Conservation (phyloP, 2,113 vertebrate genomes). For the Speoplatyrhinus poulsoni region DNA sequence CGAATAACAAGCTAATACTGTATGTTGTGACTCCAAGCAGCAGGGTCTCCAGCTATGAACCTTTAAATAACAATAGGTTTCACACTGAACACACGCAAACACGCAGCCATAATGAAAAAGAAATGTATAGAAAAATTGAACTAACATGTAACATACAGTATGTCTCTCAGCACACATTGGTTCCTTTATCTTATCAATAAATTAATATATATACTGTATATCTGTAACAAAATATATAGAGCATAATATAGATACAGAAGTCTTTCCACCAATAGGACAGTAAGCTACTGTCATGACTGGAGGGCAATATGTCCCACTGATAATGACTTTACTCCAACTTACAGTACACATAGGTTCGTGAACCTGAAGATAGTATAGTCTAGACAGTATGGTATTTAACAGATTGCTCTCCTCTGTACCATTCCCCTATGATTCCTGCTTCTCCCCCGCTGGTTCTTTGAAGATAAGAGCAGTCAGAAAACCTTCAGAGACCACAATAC, state of each 20-base stretch:
- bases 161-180: slow-evolving; percentile 1
- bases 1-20: too few relatives aligned
- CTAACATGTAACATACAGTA: slow-evolving; percentile 22
- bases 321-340: slow-evolving; percentile 39
- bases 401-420: slow-evolving; percentile 2
- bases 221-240: not conserved
- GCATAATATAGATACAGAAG: too few relatives aligned
- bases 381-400: not conserved
- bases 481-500: slow-evolving; percentile 37
- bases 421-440: slow-evolving; percentile 5
- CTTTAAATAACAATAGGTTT: too few relatives aligned
- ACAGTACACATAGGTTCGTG: slow-evolving; percentile 15
- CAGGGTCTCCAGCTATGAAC: too few relatives aligned
- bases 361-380: too few relatives aligned
- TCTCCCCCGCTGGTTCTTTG: slow-evolving; percentile 10
- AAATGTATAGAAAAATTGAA: slow-evolving; percentile 4
- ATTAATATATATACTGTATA: not conserved
- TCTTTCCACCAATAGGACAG: slow-evolving; percentile 12
- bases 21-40: too few relatives aligned
- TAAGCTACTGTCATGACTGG: slow-evolving; percentile 14
- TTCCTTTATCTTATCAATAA: slow-evolving; percentile 2
- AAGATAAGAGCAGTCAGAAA: slow-evolving; percentile 58
- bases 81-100: too few relatives aligned
- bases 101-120: not conserved
- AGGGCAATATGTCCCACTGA: slow-evolving; percentile 37